These are phyloP conservation scores for Oncorhynchus clarkii DNA, from an alignment of 2,113 vertebrate genomes.

Conservation along the genomic window DNA sequence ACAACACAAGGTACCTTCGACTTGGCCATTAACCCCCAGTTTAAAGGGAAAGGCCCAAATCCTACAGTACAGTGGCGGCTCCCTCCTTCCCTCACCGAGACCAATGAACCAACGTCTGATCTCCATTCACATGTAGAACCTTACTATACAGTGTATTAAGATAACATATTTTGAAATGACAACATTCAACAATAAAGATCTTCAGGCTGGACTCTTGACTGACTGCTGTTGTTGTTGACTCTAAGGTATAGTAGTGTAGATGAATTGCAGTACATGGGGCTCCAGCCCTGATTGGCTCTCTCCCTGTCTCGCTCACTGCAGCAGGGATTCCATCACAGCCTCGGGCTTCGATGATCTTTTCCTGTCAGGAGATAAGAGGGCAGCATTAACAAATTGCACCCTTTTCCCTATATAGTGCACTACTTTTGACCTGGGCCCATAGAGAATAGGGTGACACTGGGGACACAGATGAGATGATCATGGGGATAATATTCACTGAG, in stretches of 20 bases:
- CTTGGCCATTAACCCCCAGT: too few species aligned
- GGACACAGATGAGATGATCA: too few species aligned
- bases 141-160: constrained; percentile 46
- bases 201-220: constrained; percentile 19
- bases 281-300: background rate
- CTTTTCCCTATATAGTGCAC: background rate
- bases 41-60: background rate
- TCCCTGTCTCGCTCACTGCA: constrained; percentile 77
- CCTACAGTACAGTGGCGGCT: constrained; percentile 8
- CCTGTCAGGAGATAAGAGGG: constrained; percentile 70
- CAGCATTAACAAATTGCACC: constrained; percentile 8
- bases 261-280: background rate
- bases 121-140: constrained; percentile 39
- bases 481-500: too few species aligned
- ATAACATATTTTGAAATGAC: constrained; percentile 35
- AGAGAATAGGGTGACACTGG: too few species aligned
- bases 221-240: constrained; percentile 2
- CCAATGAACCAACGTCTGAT: background rate
- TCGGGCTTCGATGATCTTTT: constrained; percentile 93
- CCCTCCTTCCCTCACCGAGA: background rate
- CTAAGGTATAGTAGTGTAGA: constrained; percentile 11
- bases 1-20: constrained; percentile 7
- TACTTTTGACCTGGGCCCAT: background rate
- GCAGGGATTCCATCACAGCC: constrained; percentile 88
- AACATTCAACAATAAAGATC: constrained; percentile 32